Evolutionary conservation across 2,113 vertebrate species (phyloP).

Genomic region (Muntiacus muntjak): DNA sequence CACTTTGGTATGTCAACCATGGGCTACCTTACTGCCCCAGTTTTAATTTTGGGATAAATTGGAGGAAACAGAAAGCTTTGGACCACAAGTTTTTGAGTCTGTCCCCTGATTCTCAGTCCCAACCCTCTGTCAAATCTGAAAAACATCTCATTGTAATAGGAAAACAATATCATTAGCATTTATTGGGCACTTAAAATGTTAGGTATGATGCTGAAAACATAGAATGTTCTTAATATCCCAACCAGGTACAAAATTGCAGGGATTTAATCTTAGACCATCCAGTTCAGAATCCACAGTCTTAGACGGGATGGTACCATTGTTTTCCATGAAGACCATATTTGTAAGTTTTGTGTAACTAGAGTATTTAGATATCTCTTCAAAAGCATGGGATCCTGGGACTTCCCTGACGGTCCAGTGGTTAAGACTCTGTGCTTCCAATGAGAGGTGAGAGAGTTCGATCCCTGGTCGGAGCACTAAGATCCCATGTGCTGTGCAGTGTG

Average conservation of each 20-base stretch:
- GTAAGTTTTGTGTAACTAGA: neutral
- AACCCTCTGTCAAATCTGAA: neutral
- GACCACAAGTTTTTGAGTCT: neutral
- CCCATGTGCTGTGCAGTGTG: neutral
- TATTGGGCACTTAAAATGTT: neutral
- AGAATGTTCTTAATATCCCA: neutral
- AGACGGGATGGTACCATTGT: rapidly evolving
- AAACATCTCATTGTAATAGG: neutral
- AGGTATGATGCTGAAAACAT: neutral
- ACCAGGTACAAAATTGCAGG: neutral
- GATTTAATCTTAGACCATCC: neutral
- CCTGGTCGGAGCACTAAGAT: neutral
- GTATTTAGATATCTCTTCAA: slow-evolving; percentile 24
- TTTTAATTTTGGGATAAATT: neutral
- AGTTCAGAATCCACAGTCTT: neutral
- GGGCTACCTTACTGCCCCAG: neutral
- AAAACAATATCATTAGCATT: neutral
- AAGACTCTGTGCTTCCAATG: neutral
- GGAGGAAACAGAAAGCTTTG: neutral
- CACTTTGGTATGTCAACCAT: neutral
- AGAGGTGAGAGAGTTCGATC: neutral
- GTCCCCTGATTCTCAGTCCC: neutral
- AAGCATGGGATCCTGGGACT: neutral
- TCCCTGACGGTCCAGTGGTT: neutral
- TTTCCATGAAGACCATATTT: neutral